phyloP scores from a whole-genome alignment of 2,797 vertebrate species.

The Gallinago nigripennis region DNA sequence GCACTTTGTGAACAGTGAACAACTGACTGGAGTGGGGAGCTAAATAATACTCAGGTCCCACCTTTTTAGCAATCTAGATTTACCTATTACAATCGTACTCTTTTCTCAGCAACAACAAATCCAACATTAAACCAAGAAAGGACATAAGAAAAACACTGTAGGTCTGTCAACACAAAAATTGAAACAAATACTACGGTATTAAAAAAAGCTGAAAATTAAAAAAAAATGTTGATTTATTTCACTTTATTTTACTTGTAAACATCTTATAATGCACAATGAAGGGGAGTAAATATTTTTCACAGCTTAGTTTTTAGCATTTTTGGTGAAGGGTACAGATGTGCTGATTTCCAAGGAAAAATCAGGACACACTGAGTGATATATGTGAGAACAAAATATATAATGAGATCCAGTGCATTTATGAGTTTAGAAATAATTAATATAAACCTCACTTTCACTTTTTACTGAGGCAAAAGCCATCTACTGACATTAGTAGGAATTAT shows the following conservation, averaged over 20 bases:
- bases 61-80: constrained; percentile 55
- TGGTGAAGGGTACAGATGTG: constrained; percentile 65
- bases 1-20: constrained; percentile 66
- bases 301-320: constrained; percentile 67
- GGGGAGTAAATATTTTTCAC: constrained; percentile 67
- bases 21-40: constrained; percentile 58
- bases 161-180: constrained; percentile 56
- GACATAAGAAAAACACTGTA: constrained; percentile 64
- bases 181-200: constrained; percentile 42
- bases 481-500: constrained; percentile 12
- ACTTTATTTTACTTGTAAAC: constrained; percentile 74
- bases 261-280: constrained; percentile 75
- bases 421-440: constrained; percentile 43
- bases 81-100: constrained; percentile 64
- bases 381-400: constrained; percentile 49
- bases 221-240: constrained; percentile 54
- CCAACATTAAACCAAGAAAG: constrained; percentile 58
- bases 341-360: constrained; percentile 53
- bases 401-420: constrained; percentile 56
- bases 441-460: constrained; percentile 47
- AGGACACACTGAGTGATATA: constrained; percentile 53
- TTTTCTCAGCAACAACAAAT: constrained; percentile 66
- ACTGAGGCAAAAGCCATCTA: constrained; percentile 38
- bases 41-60: constrained; percentile 59
- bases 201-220: constrained; percentile 55